Base-by-base conservation (phyloP, 2,888 invertebrate genomes). In the Catocala sponsa region DNA sequence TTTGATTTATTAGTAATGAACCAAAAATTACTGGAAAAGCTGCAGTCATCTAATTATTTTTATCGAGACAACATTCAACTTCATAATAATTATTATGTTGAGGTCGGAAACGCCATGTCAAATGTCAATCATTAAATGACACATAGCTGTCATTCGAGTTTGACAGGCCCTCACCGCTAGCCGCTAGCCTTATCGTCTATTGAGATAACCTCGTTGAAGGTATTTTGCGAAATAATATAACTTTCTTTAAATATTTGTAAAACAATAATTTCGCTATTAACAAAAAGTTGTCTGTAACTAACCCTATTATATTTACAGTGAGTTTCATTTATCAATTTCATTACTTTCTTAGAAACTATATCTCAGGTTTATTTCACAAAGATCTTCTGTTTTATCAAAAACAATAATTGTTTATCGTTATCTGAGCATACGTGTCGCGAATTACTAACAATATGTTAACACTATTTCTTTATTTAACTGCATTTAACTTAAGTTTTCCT, bases 361-460 rank as follows among this genome's bases (percentile, higher is more conserved):
- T 59, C 50, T 57, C 59, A 59, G 70, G 59, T 60, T 58, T 13
- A 10, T 35, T 11, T 41, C 4, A 15, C 5, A 10, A 12, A 47
- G 47, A 13, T 55, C 48, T 32, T 51, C 59, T 11, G 5, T 15
- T 54, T 1, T 15, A 65, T 12, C 42, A 58, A 59, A 38, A 62
- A 43, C 15, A 9, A 9, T 72, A 41, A 51, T 74, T 70, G 54
- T 61, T 76, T 70, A 42, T 44, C 52, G 33, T 5, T 61, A 66
- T 25, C 55, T 32, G 10, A 46, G 43, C 41, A 33, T 63, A 60
- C 43, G 46, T 57, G 44, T 55, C n/a, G 33, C 12, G 10, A 38
- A 50, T 43, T 25, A 11, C 38, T 13, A 2, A 10, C 4, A 11
- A 13, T 46, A 11, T 38, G 1, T 4, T 10, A 7, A 9, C 6